Conservation (phyloP, 2,888 invertebrate species). For the Yponomeuta cagnagella region DNA sequence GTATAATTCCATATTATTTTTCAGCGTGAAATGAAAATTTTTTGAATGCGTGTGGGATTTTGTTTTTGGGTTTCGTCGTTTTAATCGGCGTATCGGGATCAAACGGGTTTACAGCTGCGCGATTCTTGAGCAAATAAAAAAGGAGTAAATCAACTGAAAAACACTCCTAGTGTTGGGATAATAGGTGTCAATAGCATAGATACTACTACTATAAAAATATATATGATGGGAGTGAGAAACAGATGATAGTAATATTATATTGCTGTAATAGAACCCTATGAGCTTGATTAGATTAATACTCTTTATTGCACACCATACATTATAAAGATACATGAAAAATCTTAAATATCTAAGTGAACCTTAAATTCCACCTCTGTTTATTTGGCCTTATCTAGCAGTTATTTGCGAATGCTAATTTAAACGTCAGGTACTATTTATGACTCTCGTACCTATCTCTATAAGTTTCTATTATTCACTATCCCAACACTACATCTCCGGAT, state of each 20-base stretch:
- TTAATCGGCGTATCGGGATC: constrained; percentile 59
- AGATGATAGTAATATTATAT: too few relatives aligned
- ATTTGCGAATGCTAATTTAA: too few relatives aligned
- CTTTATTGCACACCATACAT: too few relatives aligned
- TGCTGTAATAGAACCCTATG: too few relatives aligned
- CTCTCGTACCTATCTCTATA: not conserved
- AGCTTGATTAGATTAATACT: too few relatives aligned
- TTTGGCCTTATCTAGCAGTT: too few relatives aligned
- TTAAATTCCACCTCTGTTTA: too few relatives aligned
- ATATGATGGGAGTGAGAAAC: too few relatives aligned
- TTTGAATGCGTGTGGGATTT: constrained; percentile 53
- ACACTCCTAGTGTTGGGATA: constrained; percentile 44
- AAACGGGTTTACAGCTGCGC: constrained; percentile 62
- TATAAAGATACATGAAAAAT: too few relatives aligned
- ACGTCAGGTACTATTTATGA: too few relatives aligned
- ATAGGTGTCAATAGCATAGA: not conserved
- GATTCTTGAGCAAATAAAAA: constrained; percentile 70
- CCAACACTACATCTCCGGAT: constrained; percentile 43
- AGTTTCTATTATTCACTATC: not conserved
- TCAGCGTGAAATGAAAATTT: constrained; percentile 33
- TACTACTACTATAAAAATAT: too few relatives aligned
- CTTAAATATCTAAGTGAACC: too few relatives aligned
- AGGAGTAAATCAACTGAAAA: constrained; percentile 62
- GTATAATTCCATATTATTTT: constrained; percentile 54
- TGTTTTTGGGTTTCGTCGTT: constrained; percentile 41